Evolutionary conservation across 1,140 invertebrate species (phyloP).

Genomic region (Tachypleus tridentatus): DNA sequence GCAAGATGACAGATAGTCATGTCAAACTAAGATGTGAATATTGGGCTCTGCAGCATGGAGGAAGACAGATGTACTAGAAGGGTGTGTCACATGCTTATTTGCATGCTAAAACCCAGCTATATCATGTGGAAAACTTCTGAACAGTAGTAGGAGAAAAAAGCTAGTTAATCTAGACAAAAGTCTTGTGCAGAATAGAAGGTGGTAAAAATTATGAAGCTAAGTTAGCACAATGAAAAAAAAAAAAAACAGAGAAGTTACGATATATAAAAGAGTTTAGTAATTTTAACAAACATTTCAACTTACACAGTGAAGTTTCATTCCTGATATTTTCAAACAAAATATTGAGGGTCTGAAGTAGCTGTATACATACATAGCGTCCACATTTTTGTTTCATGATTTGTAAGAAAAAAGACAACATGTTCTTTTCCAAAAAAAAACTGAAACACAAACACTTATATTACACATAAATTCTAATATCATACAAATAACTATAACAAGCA

Average conservation of each 20-base stretch:
- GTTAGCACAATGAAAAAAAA: not conserved
- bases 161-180: no score
- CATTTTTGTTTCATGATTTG: slow-evolving; percentile 95
- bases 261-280: not conserved
- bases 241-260: slow-evolving; percentile 3
- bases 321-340: slow-evolving; percentile 99
- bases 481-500: slow-evolving; percentile 5
- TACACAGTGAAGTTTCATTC: slow-evolving; percentile 97
- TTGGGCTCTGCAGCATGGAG: no score
- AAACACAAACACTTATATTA: slow-evolving; percentile 31
- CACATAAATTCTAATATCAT: slow-evolving; percentile 22
- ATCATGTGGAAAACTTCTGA: no score
- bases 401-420: slow-evolving; percentile 97
- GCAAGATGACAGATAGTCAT: no score
- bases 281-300: slow-evolving; percentile 39
- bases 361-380: slow-evolving; percentile 94
- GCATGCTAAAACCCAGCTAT: no score
- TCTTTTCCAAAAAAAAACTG: slow-evolving; percentile 97
- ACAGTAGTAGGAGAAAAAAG: no score
- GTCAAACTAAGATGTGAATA: no score
- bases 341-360: slow-evolving; percentile 93
- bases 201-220: no score
- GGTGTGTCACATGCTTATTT: no score
- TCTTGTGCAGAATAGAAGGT: no score
- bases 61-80: no score